Percentiles rank a stretch among this genome's conserved stretches.
These are phyloP conservation scores for Scomber colias DNA, from an alignment of 2,113 vertebrate species.

Conservation along the genomic window DNA sequence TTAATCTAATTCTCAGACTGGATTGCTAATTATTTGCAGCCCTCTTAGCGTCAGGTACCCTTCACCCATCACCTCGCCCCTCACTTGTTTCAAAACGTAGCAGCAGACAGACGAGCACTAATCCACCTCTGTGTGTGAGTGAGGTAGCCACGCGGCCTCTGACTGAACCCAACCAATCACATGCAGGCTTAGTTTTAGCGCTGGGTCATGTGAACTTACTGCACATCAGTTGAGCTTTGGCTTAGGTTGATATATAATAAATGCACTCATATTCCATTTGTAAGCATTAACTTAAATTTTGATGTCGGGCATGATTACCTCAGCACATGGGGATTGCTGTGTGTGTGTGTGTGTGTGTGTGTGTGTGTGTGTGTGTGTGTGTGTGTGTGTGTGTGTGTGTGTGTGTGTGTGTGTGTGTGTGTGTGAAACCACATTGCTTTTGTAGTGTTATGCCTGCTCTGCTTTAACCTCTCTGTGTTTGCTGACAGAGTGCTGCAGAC, in stretches of 20 bases:
- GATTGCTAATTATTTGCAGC: slow-evolving; percentile 38
- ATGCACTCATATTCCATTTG: slow-evolving; percentile 64
- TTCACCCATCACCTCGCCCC: slow-evolving; percentile 44
- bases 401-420: slow-evolving; percentile 1
- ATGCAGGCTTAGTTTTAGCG: background rate
- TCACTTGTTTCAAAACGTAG: slow-evolving; percentile 35
- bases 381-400: slow-evolving; percentile 9
- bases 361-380: background rate
- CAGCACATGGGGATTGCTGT: slow-evolving; percentile 23
- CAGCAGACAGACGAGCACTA: slow-evolving; percentile 34
- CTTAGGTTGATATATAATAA: slow-evolving; percentile 68
- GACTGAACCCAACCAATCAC: slow-evolving; percentile 32
- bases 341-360: slow-evolving; percentile 6
- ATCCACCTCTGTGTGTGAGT: slow-evolving; percentile 13
- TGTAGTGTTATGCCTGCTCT: slow-evolving; percentile 15
- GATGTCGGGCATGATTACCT: slow-evolving; percentile 51
- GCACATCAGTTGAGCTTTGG: slow-evolving; percentile 35
- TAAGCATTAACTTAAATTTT: slow-evolving; percentile 55
- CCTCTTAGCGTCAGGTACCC: slow-evolving; percentile 40
- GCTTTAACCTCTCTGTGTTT: slow-evolving; percentile 47
- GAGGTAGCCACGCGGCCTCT: slow-evolving; percentile 33
- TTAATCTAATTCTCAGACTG: slow-evolving; percentile 32
- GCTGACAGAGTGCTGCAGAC: slow-evolving; percentile 41
- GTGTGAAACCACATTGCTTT: slow-evolving; percentile 1
- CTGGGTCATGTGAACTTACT: slow-evolving; percentile 20